A percentile compares a stretch with the other conserved stretches of the same genome.
Conservation (phyloP, 2,113 vertebrate genomes). For the Hoplias malabaricus region DNA sequence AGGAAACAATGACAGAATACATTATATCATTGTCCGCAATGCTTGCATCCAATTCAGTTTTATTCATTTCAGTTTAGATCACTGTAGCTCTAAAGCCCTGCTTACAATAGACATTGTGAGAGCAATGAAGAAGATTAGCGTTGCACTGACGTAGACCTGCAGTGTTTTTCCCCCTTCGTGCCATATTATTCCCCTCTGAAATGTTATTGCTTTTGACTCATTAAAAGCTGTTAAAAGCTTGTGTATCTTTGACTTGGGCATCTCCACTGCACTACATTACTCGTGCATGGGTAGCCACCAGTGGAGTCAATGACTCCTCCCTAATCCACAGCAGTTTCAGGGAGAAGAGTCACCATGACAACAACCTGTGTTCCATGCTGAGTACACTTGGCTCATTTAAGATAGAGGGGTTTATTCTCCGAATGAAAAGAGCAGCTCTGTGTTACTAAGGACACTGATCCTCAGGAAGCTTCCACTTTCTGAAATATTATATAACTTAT, state of each 20-base stretch:
- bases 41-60: too few relatives aligned
- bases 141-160: too few relatives aligned
- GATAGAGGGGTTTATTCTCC: conserved; percentile 49
- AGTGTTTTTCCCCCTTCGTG: too few relatives aligned
- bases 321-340: conserved; percentile 38
- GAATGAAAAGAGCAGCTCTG: neutral
- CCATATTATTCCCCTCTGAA: too few relatives aligned
- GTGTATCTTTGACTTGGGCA: neutral
- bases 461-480: too few relatives aligned
- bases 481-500: too few relatives aligned
- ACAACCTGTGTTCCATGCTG: conserved; percentile 54
- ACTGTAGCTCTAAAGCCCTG: neutral
- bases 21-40: too few relatives aligned
- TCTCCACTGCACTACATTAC: conserved; percentile 30
- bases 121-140: too few relatives aligned
- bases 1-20: too few relatives aligned
- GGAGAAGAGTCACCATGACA: conserved; percentile 63
- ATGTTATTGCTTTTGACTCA: too few relatives aligned
- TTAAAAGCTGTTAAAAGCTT: neutral
- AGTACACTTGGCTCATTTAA: conserved; percentile 61
- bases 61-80: neutral
- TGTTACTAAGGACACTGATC: neutral
- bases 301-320: conserved; percentile 54
- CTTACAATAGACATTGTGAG: neutral
- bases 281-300: conserved; percentile 27